Base-by-base conservation (phyloP, 2,888 invertebrate genomes). In the Alitta virens region DNA sequence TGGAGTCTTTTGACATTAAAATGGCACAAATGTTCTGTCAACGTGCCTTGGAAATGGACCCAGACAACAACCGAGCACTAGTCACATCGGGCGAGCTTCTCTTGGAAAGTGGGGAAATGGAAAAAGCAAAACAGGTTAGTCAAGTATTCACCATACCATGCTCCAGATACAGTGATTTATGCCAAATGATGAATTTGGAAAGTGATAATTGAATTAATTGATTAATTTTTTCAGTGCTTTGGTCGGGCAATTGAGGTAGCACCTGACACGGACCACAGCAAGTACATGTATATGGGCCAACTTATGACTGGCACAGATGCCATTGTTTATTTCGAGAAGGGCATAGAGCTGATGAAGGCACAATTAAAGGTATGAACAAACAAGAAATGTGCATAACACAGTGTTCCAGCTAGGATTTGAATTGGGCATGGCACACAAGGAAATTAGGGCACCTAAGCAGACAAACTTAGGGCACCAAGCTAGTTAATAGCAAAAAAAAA, bases 231-330 rank as follows among this genome's bases (percentile, higher is more conserved):
- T 23, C 68, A 80, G 80, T 78, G 77, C 69, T 77, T 78, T 69
- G 74, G 75, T 2, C 72, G 76, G 57, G 80, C 83, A 14, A 78
- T 83, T 18, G 76, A 77, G 24, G 63, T 83, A 2, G 67, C 73
- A 56, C 83, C 84, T 5, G 77, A 83, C 40, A 63, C 70, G 53
- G 83, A 83, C 2, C 77, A 79, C 66, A 67, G 72, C n/a, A 84
- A 83, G 67, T 84, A 82, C 66, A 79, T 84, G 78, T 80, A 80
- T 61, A 70, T 83, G 60, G 84, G 81, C 2, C 84, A 84, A 68
- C 70, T 84, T 60, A 71, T 75, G 64, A 75, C 76, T 38, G 83
- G 83, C 2, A 69, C 74, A 23, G 77, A 82, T 23, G 77, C 83
- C 5, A 73, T 83, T 25, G 65, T 78, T 54, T 81, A 75, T 68